Evolutionary conservation across 2,113 vertebrate species (phyloP).

Genomic region (Serinus canaria): DNA sequence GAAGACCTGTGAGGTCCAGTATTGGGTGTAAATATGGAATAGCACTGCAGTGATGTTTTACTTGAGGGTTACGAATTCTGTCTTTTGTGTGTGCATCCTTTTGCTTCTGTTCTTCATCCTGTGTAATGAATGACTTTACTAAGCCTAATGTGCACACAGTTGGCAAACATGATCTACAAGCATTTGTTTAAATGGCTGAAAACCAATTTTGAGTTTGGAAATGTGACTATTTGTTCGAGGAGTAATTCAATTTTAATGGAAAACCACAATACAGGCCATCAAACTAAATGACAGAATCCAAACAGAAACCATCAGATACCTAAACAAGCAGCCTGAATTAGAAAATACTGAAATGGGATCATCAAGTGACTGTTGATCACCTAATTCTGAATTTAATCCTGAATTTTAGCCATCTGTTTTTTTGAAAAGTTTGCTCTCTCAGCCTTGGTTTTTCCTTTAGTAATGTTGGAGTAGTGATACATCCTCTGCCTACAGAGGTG

Average conservation of each 20-base stretch:
- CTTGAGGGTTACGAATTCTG: background rate
- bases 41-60: background rate
- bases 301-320: background rate
- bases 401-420: background rate
- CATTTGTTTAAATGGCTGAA: background rate
- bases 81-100: background rate
- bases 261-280: background rate
- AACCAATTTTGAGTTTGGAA: constrained; percentile 5
- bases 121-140: background rate
- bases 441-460: background rate
- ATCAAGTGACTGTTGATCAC: background rate
- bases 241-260: background rate
- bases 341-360: background rate
- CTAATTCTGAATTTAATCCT: background rate
- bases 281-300: background rate
- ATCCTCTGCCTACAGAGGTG: background rate
- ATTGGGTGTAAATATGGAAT: background rate
- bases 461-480: background rate
- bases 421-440: background rate
- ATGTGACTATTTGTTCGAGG: background rate
- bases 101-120: background rate
- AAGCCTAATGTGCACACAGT: background rate
- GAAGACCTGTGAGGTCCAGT: background rate
- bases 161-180: background rate
- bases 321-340: background rate